These are phyloP conservation scores for Venustaconcha ellipsiformis DNA, from an alignment of 1,140 invertebrate species.

Conservation along the genomic window DNA sequence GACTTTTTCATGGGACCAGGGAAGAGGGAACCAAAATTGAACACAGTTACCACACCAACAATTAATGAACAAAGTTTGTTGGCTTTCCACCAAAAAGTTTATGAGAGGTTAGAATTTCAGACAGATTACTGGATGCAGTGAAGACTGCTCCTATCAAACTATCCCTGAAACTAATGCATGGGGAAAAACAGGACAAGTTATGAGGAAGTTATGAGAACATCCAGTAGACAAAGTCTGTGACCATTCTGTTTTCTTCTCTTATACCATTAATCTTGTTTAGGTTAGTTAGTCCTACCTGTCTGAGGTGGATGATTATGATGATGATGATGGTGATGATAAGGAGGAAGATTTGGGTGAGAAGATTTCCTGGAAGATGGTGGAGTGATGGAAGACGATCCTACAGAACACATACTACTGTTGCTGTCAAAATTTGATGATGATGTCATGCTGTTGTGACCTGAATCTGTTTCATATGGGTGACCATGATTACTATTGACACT, in stretches of 20 bases:
- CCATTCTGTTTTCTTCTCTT: neutral
- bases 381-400: constrained; percentile 12
- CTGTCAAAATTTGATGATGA: neutral
- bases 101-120: too few species aligned
- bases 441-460: neutral
- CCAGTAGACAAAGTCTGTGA: neutral
- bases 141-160: too few species aligned
- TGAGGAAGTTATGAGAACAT: neutral
- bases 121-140: too few species aligned
- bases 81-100: too few species aligned
- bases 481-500: constrained; percentile 42
- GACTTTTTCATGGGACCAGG: too few species aligned
- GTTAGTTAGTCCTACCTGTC: constrained; percentile 32
- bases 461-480: constrained; percentile 20
- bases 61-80: too few species aligned
- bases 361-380: constrained; percentile 22
- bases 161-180: neutral
- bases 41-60: too few species aligned
- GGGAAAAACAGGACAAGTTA: neutral
- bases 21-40: too few species aligned
- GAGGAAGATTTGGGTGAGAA: constrained; percentile 15
- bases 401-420: too few species aligned
- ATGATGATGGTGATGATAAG: neutral
- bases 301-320: constrained; percentile 36
- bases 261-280: neutral